Base-by-base conservation (phyloP, 2,797 vertebrate species). In the Serranus cabrilla region DNA sequence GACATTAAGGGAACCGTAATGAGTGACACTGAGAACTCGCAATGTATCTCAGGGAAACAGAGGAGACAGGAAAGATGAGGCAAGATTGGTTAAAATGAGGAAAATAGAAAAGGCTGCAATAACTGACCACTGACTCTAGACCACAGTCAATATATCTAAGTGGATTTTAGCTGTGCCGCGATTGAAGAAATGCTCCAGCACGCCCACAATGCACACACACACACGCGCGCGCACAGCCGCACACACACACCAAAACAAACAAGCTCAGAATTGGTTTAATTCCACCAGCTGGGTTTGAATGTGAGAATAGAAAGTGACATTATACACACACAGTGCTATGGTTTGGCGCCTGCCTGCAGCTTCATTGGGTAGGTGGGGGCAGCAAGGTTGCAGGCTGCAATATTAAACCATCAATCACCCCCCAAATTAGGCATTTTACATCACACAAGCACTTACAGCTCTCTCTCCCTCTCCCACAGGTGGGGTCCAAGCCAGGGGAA, bases 371-470 rank as follows among this genome's bases (percentile, higher is more conserved):
- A 89, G 94, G 94, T 92, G 93, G 92, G 95, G 95, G 94, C 95
- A 96, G 93, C 84, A 85, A 93, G 94, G 95, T 96, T 95, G 92
- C 94, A 91, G 95, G 93, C 94, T 94, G 95, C 94, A 95, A 96
- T 96, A 96, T 96, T 96, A 96, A 96, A 96, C 95, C 95, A 96
- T 96, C 95, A 95, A 96, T 96, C 95, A 96, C 92, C 87, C 88
- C 90, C 92, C 92, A 96, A 95, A 95, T 96, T 95, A 96, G 94
- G 93, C 93, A 91, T 93, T 95, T 94, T 94, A 94, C 93, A 95
- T 95, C 94, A 95, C 91, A 93, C 92, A 89, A 93, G 93, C 93
- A 94, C 93, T 93, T 90, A 93, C 91, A 85, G 86, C 92, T 86
- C 92, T 85, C 87, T 84, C 89, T 86, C 87, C 71, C 68, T 87